phyloP scores from a whole-genome alignment of 2,797 vertebrate genomes.

The Botia almorhae region DNA sequence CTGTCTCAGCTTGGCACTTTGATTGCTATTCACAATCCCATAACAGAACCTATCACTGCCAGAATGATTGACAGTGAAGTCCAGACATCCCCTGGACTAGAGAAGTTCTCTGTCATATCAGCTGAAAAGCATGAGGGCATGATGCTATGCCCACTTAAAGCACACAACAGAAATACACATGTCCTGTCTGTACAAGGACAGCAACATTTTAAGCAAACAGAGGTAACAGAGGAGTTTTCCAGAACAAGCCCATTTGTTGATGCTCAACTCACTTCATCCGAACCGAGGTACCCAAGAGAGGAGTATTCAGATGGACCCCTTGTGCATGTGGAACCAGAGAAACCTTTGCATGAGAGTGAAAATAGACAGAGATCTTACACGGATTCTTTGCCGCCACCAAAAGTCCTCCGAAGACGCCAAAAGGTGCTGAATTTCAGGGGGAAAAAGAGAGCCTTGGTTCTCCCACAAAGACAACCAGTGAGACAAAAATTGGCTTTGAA shows the following conservation, averaged over 20 bases:
- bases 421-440: conserved; percentile 46
- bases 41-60: conserved; percentile 44
- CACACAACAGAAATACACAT: conserved; percentile 7
- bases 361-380: not conserved
- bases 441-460: conserved; percentile 67
- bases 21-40: conserved; percentile 61
- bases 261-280: not conserved
- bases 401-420: conserved; percentile 39
- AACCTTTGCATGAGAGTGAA: conserved; percentile 1
- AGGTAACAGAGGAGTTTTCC: conserved; percentile 10
- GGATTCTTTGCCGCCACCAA: conserved; percentile 46
- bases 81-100: conserved; percentile 75
- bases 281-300: not conserved
- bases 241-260: conserved; percentile 14
- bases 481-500: conserved; percentile 10
- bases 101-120: conserved; percentile 51
- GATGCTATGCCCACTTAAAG: conserved; percentile 33
- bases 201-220: conserved; percentile 14
- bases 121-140: conserved; percentile 50
- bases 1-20: conserved; percentile 69
- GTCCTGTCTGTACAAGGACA: conserved; percentile 31
- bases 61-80: conserved; percentile 67
- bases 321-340: conserved; percentile 29
- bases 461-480: conserved; percentile 56
- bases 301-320: not conserved